Evolutionary conservation across 2,797 vertebrate genomes (phyloP), one percentile per base, ranked within the genome.

Genomic region (Rhinophrynus dorsalis): DNA sequence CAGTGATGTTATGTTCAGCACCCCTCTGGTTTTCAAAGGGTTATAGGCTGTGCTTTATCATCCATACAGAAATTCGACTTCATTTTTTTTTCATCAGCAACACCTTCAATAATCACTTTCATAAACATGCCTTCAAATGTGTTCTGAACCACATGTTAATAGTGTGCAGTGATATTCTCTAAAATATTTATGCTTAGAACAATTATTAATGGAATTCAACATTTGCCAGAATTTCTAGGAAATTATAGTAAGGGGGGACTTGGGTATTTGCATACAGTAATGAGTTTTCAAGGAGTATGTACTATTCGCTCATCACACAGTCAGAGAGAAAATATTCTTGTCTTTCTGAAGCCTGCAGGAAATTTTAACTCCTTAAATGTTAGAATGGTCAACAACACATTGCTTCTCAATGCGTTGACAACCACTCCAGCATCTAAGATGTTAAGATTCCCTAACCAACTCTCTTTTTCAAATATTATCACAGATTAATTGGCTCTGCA

Each of bases 401-500:
- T n/a, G n/a, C n/a, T n/a, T n/a, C n/a, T n/a, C n/a, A n/a, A n/a
- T n/a, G n/a, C n/a, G n/a, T n/a, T n/a, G n/a, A n/a, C n/a, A n/a
- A n/a, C n/a, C n/a, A n/a, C n/a, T n/a, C n/a, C n/a, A n/a, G n/a
- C n/a, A n/a, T n/a, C n/a, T 42, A 27, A 75, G 48, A 68, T 66
- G 79, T 83, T 83, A 83, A 67, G 74, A 80, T 81, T 77, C 80
- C 73, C 75, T 77, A 77, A 67, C 74, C 76, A 79, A 72, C 64
- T 79, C 79, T 76, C 65, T 56, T 74, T 80, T 75, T 78, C 76
- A 79, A 83, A 79, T 82, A 82, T 81, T 86, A 83, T 76, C 67
- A 77, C 73, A 77, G 78, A 82, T 81, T 85, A 85, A 85, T 82
- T 85, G 76, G 81, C 77, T 74, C 50, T 68, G 75, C 76, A 78